Base-by-base conservation (phyloP, 2,113 vertebrate genomes). In the Addax nasomaculatus region DNA sequence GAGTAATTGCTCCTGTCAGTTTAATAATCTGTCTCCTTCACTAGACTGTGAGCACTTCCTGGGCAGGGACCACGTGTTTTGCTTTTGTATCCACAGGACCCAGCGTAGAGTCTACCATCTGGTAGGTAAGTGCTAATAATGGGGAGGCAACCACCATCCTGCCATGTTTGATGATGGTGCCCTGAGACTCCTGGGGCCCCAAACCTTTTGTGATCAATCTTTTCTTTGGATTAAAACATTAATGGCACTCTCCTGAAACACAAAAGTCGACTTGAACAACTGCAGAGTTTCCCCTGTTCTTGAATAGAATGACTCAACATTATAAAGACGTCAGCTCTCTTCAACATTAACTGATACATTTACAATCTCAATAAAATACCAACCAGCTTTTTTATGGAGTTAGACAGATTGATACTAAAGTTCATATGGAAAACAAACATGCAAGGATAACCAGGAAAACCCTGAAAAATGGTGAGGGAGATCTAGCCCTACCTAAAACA, bases 211-310 rank as follows among this genome's bases (percentile, higher is more conserved):
- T 58, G 33, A 47, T 36, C 29, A 49, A 84, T 67, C 33, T 95
- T 29, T 94, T 91, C 51, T 70, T 93, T 92, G 51, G 27, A 89
- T 49, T 91, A 93, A 85, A 91, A 91, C n/a, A 64, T 78, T 23
- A 62, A 29, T 17, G 19, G 2, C 21, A 79, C 25, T 84, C 23
- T 95, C 51, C 36, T 84, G 64, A 90, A 45, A 94, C 64, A 95
- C 4, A 45, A 27, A 80, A 55, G 62, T n/a, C 11, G 43, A 81
- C 2, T 51, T 90, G 23, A 92, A 39, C 8, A 57, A 43, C 53
- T 8, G 19, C 57, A 70, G 76, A 88, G 73, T 30, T 19, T 91
- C 47, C 27, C 30, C 33, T 29, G 36, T 85, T 90, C 67, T 45
- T 80, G 23, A 3, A 14, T 36, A 93, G n/a, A 87, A 57, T 57